Evolutionary conservation across 2,888 invertebrate species (phyloP), one percentile per base, ranked within the genome.

Genomic region (Drosophila aldrichi): DNA sequence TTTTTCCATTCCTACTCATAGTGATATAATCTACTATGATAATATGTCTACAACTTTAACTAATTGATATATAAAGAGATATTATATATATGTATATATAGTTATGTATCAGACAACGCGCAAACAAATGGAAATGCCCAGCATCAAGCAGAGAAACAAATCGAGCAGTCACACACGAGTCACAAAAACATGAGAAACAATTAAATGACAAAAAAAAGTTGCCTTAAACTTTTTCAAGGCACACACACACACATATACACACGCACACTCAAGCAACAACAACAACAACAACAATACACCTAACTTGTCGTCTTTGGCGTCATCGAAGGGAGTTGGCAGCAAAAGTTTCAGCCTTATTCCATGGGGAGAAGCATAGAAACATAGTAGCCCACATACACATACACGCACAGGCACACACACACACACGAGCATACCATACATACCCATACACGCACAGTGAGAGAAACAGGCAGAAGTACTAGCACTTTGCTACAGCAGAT

Each of bases 371-470:
- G 67, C 81, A 80, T 75, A 88, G 77, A 88, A 83, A 74, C 83
- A 86, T 86, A 86, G 89, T 83, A 83, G 81, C 87, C 81, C 86
- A 83, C 70, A 83, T 88, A 85, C 70, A 66, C 54, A 68, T 40
- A 54, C 58, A 41, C 36, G 65, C 54, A 64, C 55, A 65, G 34
- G 48, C 70, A 85, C 74, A 79, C 68, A 63, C 38, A 54, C 58
- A 41, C 32, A 67, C 46, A 58, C 8, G 67, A 46, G 60, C 56
- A 64, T 43, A 52, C 51, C 36, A 64, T 43, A 52, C 51, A 32
- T 22, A 77, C 46, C 43, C 9, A 61, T 4, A 25, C 61, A 70
- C 68, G 63, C 54, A 66, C 66, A 75, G 34, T 34, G 49, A 20
- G 49, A 49, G 49, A 49, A 49, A 14, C 34, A 49, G 49, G 18